These are phyloP conservation scores for Balaeniceps rex DNA, from an alignment of 2,113 vertebrate genomes.

Conservation along the genomic window DNA sequence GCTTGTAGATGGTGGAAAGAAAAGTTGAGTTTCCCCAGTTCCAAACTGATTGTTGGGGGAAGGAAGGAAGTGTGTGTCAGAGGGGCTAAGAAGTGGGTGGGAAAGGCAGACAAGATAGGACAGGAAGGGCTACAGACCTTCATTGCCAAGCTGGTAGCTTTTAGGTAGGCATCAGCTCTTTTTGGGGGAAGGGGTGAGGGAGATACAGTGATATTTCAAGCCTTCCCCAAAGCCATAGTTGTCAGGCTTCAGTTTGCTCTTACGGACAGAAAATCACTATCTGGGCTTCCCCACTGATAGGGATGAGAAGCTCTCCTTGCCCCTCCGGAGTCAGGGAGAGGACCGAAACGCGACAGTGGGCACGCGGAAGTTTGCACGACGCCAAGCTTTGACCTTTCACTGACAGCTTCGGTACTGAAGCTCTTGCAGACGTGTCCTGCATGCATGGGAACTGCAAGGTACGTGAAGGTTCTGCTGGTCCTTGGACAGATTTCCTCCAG, in stretches of 20 bases:
- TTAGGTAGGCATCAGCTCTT: neutral
- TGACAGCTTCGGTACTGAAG: neutral
- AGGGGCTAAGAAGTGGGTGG: neutral
- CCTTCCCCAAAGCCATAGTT: neutral
- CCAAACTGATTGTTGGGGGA: neutral
- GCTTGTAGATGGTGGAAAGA: neutral
- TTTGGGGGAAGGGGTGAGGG: too few relatives aligned
- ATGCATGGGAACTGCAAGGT: neutral
- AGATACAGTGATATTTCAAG: neutral
- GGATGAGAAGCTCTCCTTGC: neutral
- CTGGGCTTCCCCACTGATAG: neutral
- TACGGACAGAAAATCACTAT: neutral
- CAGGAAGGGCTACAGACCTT: neutral
- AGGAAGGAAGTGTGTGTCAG: neutral
- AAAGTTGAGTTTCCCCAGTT: neutral
- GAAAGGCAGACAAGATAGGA: neutral
- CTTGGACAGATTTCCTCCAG: neutral
- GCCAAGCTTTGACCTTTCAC: neutral
- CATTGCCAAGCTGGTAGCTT: neutral
- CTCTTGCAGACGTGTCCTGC: neutral
- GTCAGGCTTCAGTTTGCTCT: neutral
- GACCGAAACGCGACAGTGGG: neutral
- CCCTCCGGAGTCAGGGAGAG: neutral
- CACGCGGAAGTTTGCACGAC: neutral
- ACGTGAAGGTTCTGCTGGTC: neutral